Evolutionary conservation across 2,888 invertebrate species (phyloP).

Genomic region (Charanyca ferruginea): DNA sequence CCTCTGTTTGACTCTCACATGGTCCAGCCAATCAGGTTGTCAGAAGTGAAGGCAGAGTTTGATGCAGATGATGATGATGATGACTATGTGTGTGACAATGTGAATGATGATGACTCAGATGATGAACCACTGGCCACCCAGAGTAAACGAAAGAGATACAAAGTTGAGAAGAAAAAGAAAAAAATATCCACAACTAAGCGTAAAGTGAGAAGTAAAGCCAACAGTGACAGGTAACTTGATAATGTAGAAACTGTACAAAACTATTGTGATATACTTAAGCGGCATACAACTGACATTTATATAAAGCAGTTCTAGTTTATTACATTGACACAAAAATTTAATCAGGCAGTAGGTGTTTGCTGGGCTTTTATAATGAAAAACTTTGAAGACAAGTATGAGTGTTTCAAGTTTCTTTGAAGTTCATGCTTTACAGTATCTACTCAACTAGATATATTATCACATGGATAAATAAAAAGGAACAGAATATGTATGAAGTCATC

Average conservation of each 20-base stretch:
- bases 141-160: slow-evolving; percentile 78
- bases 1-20: slow-evolving; percentile 77
- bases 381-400: no score
- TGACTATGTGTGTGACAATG: slow-evolving; percentile 58
- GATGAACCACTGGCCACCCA: slow-evolving; percentile 81
- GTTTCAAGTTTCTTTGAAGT: no score
- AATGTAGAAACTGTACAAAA: background rate
- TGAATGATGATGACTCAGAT: slow-evolving; percentile 60
- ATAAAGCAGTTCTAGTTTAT: no score
- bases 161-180: slow-evolving; percentile 80
- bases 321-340: no score
- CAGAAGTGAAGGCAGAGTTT: slow-evolving; percentile 72
- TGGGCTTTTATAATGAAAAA: no score
- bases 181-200: slow-evolving; percentile 68
- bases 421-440: no score
- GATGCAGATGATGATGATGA: slow-evolving; percentile 52
- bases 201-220: slow-evolving; percentile 65
- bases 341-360: no score
- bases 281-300: no score
- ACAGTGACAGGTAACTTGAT: slow-evolving; percentile 65
- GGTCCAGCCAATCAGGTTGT: slow-evolving; percentile 61
- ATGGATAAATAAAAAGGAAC: no score
- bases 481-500: no score
- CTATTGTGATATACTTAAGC: no score
- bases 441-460: no score